Conservation (phyloP, 2,797 vertebrate species). For the Coilia nasus region DNA sequence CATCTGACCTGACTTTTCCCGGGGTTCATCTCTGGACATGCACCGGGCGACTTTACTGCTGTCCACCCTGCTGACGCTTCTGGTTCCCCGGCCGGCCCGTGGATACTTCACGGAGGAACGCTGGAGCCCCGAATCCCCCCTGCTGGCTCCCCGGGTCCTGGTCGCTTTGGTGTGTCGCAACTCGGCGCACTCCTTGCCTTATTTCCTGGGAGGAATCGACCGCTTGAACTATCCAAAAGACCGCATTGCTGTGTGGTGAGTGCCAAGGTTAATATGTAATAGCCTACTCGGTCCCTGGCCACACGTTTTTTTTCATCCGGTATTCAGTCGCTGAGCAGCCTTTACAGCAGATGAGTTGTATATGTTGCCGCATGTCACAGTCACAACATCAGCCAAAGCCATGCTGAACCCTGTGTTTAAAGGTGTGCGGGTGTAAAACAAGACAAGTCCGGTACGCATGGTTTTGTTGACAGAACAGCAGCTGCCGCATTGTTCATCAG, state of each 20-base stretch:
- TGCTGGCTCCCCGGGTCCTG: constrained; percentile 70
- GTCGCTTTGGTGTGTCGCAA: constrained; percentile 76
- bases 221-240: constrained; percentile 74
- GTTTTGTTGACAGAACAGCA: neutral
- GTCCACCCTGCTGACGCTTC: constrained; percentile 59
- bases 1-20: neutral
- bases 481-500: neutral
- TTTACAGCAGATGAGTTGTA: neutral
- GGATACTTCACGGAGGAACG: constrained; percentile 77
- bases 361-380: neutral
- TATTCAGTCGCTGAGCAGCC: neutral
- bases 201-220: constrained; percentile 73
- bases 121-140: constrained; percentile 74
- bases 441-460: neutral
- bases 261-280: neutral
- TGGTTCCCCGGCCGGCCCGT: constrained; percentile 59
- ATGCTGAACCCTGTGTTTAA: neutral
- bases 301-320: neutral
- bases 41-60: constrained; percentile 62
- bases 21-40: constrained; percentile 63
- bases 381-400: neutral
- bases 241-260: constrained; percentile 76
- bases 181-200: constrained; percentile 73
- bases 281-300: neutral
- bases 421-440: neutral